Conservation (phyloP, 2,797 vertebrate species). For the Spheniscus humboldti region DNA sequence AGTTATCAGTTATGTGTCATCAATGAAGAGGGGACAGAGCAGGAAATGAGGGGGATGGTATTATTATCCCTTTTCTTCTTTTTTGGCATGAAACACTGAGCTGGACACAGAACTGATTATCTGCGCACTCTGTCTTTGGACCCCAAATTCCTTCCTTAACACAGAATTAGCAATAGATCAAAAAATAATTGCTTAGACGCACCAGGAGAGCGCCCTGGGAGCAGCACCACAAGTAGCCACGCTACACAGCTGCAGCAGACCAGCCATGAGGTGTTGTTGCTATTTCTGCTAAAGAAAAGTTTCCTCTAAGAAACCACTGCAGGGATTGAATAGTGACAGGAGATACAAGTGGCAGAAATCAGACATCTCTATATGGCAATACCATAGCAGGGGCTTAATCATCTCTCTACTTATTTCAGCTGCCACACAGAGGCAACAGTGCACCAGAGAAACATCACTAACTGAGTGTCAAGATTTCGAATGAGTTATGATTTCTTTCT, state of each 20-base stretch:
- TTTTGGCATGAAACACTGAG: background rate
- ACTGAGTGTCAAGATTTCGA: background rate
- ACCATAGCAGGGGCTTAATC: conserved; percentile 39
- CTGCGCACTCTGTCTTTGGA: background rate
- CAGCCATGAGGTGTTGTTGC: conserved; percentile 16
- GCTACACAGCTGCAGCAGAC: background rate
- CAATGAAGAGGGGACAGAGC: background rate
- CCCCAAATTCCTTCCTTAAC: background rate
- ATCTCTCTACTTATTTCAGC: background rate
- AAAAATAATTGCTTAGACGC: background rate
- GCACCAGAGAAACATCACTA: background rate
- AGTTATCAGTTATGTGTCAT: background rate
- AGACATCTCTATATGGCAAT: conserved; percentile 8
- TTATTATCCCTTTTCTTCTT: background rate
- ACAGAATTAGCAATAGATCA: background rate
- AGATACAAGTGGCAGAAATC: conserved; percentile 37
- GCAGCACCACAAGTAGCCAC: background rate
- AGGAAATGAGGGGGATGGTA: background rate
- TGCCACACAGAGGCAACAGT: conserved; percentile 22
- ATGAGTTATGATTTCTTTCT: background rate
- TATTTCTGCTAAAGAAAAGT: conserved; percentile 40
- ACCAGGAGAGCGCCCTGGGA: background rate
- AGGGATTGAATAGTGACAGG: conserved; percentile 20
- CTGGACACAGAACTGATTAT: background rate
- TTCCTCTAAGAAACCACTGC: conserved; percentile 22